Percentiles rank a stretch among this genome's conserved stretches.
These are phyloP conservation scores for Polydrusus tereticollis DNA, from an alignment of 2,888 invertebrate genomes.

Conservation along the genomic window DNA sequence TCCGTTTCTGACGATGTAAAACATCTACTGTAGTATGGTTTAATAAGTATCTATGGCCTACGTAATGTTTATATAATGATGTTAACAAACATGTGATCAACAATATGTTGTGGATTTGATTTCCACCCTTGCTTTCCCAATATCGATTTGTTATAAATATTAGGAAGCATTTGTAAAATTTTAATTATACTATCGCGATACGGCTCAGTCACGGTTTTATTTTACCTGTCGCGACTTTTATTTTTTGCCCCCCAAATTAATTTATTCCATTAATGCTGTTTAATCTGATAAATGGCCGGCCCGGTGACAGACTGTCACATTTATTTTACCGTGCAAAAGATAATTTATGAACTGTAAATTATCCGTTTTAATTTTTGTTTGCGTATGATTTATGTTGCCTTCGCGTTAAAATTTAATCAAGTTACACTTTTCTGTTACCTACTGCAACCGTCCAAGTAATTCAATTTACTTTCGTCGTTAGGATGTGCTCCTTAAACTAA, in stretches of 20 bases:
- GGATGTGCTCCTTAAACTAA: no score
- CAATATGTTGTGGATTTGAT: not conserved
- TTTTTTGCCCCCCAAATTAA: not conserved
- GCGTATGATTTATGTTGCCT: no score
- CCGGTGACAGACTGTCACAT: slow-evolving; percentile 8
- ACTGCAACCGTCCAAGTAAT: no score
- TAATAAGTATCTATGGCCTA: no score
- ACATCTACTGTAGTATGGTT: no score
- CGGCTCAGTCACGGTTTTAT: not conserved
- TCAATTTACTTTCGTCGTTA: no score
- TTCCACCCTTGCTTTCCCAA: not conserved
- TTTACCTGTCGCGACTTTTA: slow-evolving; percentile 8
- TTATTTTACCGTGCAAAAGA: slow-evolving; percentile 1
- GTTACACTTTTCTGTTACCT: no score
- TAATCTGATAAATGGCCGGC: slow-evolving; percentile 9
- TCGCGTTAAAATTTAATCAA: not conserved
- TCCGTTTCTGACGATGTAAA: no score
- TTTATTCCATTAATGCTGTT: slow-evolving; percentile 3
- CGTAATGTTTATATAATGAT: no score
- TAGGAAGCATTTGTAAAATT: not conserved
- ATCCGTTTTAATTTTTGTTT: no score
- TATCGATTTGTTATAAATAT: not conserved
- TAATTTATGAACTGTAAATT: slow-evolving; percentile 8
- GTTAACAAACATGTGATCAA: no score
- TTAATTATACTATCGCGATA: slow-evolving; percentile 3